Percentiles rank a stretch among this genome's conserved stretches.
Evolutionary conservation across 2,797 vertebrate species (phyloP).

Genomic region (Micropoecilia bifurca): DNA sequence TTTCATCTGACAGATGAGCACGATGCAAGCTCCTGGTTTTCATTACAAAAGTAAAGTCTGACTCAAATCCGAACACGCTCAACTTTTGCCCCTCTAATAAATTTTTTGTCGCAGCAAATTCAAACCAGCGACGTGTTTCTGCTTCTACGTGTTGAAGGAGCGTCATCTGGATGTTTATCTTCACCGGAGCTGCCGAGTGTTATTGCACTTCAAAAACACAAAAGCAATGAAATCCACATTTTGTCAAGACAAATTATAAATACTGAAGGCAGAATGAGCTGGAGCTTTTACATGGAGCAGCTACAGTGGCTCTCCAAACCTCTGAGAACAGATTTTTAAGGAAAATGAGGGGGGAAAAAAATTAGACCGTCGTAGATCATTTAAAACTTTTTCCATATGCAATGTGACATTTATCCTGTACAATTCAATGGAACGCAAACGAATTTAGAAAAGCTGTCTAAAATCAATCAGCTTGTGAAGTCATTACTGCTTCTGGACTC

Average conservation of each 20-base stretch:
- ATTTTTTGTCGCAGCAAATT: conserved; percentile 35
- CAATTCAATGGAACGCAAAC: neutral
- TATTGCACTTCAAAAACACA: conserved; percentile 15
- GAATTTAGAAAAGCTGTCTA: neutral
- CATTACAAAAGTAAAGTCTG: conserved; percentile 51
- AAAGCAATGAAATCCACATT: conserved; percentile 1
- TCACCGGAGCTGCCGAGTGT: conserved; percentile 8
- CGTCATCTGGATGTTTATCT: conserved; percentile 10
- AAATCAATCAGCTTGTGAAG: neutral
- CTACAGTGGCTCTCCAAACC: neutral
- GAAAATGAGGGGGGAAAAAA: neutral
- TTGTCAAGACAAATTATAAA: neutral
- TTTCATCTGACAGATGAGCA: conserved; percentile 63
- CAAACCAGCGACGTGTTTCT: conserved; percentile 34
- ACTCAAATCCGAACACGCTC: conserved; percentile 53
- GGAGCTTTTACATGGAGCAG: neutral
- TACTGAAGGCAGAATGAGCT: neutral
- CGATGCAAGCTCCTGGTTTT: conserved; percentile 55
- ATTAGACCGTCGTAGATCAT: neutral
- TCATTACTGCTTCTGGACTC: neutral
- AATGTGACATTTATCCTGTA: neutral
- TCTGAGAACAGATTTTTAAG: neutral
- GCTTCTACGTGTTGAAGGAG: conserved; percentile 20
- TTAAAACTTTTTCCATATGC: neutral
- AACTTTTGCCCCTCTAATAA: conserved; percentile 46